These are phyloP conservation scores for Portunus trituberculatus DNA, from an alignment of 1,140 invertebrate genomes.

Conservation along the genomic window DNA sequence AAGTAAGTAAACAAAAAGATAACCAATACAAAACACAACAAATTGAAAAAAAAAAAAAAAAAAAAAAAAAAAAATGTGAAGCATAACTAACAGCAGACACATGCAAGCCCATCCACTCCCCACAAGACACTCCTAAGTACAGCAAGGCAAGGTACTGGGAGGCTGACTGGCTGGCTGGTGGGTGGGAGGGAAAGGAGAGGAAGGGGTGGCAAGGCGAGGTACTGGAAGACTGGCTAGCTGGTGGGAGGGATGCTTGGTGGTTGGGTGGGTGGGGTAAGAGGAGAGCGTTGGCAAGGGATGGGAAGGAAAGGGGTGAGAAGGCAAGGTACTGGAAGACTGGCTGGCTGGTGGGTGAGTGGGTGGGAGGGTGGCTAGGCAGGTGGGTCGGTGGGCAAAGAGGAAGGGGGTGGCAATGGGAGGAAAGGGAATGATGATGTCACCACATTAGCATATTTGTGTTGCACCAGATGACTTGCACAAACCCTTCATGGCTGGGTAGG, in stretches of 20 bases:
- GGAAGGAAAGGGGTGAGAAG: background rate
- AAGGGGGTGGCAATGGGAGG: background rate
- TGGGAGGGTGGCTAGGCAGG: no score
- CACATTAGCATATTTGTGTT: slow-evolving; percentile 17
- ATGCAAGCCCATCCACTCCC: background rate
- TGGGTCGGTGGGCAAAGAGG: background rate
- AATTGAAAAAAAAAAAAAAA: no score
- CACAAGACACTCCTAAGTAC: no score
- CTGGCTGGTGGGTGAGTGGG: no score
- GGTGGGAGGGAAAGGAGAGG: background rate
- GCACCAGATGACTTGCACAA: background rate
- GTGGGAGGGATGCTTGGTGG: no score
- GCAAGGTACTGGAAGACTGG: background rate
- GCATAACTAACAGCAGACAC: background rate
- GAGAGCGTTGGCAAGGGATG: background rate
- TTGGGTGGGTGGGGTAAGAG: no score
- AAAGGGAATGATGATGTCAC: slow-evolving; percentile 15
- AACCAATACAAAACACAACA: no score
- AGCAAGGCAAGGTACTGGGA: no score
- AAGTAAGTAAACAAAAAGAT: no score
- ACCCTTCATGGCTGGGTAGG: background rate
- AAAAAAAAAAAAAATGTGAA: no score
- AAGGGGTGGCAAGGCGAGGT: background rate
- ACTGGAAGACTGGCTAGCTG: background rate
- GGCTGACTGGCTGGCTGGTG: background rate